phyloP scores from a whole-genome alignment of 2,797 vertebrate genomes.

The Monodelphis domestica region DNA sequence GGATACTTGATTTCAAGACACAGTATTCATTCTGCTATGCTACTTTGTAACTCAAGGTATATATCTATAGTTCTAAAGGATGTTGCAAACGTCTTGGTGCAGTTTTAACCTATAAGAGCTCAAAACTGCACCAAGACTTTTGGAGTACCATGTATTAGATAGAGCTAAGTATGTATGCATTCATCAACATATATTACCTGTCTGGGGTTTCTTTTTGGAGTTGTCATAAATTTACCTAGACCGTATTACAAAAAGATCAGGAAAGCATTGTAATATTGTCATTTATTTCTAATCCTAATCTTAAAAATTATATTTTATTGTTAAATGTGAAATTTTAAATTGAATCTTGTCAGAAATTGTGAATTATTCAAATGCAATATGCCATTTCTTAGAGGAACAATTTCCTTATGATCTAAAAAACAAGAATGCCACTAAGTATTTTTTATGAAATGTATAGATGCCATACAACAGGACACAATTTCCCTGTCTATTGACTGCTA shows the following conservation, averaged over 20 bases:
- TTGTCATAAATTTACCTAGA: background rate
- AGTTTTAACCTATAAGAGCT: background rate
- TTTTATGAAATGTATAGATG: background rate
- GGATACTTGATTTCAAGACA: background rate
- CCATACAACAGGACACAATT: background rate
- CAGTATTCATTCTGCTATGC: background rate
- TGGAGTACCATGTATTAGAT: background rate
- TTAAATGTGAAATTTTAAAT: slow-evolving; percentile 12
- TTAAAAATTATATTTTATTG: slow-evolving; percentile 5
- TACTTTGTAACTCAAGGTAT: background rate
- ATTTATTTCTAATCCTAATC: background rate
- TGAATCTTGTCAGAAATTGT: slow-evolving; percentile 7
- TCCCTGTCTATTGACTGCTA: background rate
- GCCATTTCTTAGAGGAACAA: slow-evolving; percentile 3
- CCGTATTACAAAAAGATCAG: slow-evolving; percentile 36
- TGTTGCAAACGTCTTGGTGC: background rate
- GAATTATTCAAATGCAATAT: slow-evolving; percentile 21
- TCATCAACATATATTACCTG: background rate
- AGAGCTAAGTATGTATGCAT: background rate
- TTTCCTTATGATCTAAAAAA: background rate
- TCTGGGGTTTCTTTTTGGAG: background rate
- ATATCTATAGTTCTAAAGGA: background rate
- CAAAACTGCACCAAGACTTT: background rate
- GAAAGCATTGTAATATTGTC: background rate
- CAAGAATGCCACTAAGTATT: background rate